Evolutionary conservation across 2,797 vertebrate genomes (phyloP).

Genomic region (Craterocephalus amniculus): DNA sequence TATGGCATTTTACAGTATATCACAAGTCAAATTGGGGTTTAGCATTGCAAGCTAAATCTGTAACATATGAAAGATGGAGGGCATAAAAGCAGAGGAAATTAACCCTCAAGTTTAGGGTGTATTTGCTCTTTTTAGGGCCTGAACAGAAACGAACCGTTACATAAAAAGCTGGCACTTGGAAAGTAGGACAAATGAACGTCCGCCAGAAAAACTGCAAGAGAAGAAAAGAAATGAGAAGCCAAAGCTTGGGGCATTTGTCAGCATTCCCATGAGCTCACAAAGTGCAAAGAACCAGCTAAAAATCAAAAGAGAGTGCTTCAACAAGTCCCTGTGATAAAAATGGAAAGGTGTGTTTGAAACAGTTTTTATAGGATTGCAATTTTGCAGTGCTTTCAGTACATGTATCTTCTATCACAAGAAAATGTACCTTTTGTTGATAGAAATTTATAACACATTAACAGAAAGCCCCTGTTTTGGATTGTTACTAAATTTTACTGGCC

Average conservation of each 20-base stretch:
- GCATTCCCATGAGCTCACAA: slow-evolving; percentile 32
- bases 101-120: too few species aligned
- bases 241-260: slow-evolving; percentile 37
- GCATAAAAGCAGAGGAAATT: slow-evolving; percentile 31
- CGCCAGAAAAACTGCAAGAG: slow-evolving; percentile 27
- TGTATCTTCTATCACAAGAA: not conserved
- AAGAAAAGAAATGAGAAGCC: slow-evolving; percentile 22
- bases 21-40: slow-evolving; percentile 1
- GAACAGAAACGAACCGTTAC: slow-evolving; percentile 41
- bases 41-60: slow-evolving; percentile 5
- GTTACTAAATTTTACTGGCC: not conserved
- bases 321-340: not conserved
- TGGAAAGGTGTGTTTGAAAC: slow-evolving; percentile 1
- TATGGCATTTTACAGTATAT: not conserved
- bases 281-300: slow-evolving; percentile 5
- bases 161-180: slow-evolving; percentile 43
- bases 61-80: slow-evolving; percentile 8
- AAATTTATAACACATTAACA: not conserved
- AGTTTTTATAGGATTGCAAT: not conserved
- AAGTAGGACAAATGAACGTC: slow-evolving; percentile 39
- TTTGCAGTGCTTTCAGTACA: not conserved
- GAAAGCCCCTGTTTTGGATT: not conserved
- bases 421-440: not conserved
- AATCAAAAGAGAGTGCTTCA: not conserved
- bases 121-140: too few species aligned